These are phyloP conservation scores for Betta splendens DNA, from an alignment of 2,797 vertebrate species.

Conservation along the genomic window DNA sequence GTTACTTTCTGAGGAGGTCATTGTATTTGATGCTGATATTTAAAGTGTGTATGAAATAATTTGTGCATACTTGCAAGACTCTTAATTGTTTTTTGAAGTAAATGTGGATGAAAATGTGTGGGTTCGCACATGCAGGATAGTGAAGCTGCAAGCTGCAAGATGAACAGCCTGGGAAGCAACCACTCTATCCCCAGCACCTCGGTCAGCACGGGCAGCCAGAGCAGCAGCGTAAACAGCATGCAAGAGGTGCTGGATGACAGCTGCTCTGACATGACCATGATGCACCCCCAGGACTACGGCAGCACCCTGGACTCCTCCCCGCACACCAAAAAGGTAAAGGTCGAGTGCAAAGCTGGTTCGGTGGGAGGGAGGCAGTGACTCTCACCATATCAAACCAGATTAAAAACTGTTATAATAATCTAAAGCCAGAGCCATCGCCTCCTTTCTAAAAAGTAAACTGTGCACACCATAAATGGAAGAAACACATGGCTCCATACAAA, in stretches of 20 bases:
- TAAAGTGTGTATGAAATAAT: background rate
- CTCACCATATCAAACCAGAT: background rate
- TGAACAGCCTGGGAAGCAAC: conserved; percentile 98
- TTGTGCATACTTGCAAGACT: background rate
- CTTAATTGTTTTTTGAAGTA: background rate
- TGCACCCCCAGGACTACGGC: conserved; percentile 86
- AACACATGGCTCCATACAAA: conserved; percentile 25
- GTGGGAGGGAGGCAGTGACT: background rate
- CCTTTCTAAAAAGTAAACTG: conserved; percentile 10
- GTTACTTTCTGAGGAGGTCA: background rate
- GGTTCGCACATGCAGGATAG: conserved; percentile 85
- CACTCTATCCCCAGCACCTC: conserved; percentile 97
- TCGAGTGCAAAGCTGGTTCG: conserved; percentile 1
- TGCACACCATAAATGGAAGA: conserved; percentile 23
- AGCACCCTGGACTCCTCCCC: conserved; percentile 88
- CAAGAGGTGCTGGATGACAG: conserved; percentile 95
- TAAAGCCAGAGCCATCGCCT: conserved; percentile 16
- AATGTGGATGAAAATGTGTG: conserved; percentile 2
- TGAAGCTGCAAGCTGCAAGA: conserved; percentile 91
- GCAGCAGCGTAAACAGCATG: conserved; percentile 98
- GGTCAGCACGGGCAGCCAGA: conserved; percentile 96
- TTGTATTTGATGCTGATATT: conserved; percentile 8
- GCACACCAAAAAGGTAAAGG: conserved; percentile 89
- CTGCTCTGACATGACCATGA: conserved; percentile 89
- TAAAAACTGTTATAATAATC: no score